phyloP scores from a whole-genome alignment of 2,797 vertebrate species.

The Tokudaia muenninki region DNA sequence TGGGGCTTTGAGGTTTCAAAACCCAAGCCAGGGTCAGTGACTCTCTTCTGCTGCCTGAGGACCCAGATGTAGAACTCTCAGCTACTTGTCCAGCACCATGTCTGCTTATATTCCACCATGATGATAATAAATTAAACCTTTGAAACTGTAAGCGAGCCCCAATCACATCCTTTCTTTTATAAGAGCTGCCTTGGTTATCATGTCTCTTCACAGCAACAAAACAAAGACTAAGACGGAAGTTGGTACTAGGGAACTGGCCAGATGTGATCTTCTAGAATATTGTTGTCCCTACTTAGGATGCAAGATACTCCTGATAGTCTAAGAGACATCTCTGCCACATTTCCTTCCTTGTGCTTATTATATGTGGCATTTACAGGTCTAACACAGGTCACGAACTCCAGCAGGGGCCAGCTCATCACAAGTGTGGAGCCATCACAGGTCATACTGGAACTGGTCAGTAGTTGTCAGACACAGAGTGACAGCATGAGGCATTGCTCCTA shows the following conservation, averaged over 20 bases:
- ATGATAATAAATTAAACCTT: not conserved
- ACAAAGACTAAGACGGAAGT: not conserved
- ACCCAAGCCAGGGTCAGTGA: not conserved
- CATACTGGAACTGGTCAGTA: slow-evolving; percentile 92
- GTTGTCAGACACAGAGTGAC: slow-evolving; percentile 92
- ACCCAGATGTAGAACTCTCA: not conserved
- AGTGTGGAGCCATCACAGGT: slow-evolving; percentile 93
- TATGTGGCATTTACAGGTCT: slow-evolving; percentile 93
- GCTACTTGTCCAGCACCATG: not conserved
- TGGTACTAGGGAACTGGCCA: slow-evolving; percentile 80
- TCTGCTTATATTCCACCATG: not conserved
- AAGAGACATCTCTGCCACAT: slow-evolving; percentile 76
- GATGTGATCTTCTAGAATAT: not conserved
- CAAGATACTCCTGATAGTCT: slow-evolving; percentile 94
- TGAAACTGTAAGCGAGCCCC: not conserved
- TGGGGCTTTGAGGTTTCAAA: not conserved
- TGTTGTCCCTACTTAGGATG: not conserved
- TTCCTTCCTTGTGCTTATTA: slow-evolving; percentile 94
- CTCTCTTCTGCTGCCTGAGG: not conserved
- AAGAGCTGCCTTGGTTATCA: not conserved
- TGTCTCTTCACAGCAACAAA: not conserved
- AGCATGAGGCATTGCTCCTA: slow-evolving; percentile 93
- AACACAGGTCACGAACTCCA: slow-evolving; percentile 94
- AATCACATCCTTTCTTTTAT: not conserved
- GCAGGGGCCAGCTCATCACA: slow-evolving; percentile 93